These are phyloP conservation scores for Ptilorrhoa leucosticta DNA, from an alignment of 2,113 vertebrate species.

Conservation along the genomic window DNA sequence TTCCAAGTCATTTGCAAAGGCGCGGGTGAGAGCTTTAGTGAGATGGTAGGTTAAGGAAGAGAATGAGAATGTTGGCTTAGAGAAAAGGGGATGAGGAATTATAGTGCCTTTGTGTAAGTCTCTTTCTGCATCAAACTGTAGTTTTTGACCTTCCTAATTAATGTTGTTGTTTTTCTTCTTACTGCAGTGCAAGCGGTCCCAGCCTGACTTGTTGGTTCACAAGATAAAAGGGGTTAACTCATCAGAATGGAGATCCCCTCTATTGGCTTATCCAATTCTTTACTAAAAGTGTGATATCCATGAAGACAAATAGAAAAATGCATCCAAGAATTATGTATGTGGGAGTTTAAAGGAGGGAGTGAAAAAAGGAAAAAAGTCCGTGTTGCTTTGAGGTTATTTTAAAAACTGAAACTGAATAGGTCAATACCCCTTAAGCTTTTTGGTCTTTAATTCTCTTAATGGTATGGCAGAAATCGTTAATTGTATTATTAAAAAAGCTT, in stretches of 20 bases:
- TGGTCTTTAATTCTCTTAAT: constrained; percentile 34
- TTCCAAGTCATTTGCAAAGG: background rate
- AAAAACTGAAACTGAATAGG: background rate
- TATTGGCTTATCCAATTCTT: background rate
- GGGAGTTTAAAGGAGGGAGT: background rate
- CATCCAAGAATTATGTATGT: background rate
- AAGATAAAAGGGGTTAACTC: background rate
- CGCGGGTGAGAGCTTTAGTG: background rate
- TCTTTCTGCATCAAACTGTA: background rate
- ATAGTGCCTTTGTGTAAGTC: background rate
- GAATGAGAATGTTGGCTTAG: background rate
- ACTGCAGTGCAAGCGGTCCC: background rate
- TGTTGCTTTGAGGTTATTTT: constrained; percentile 16
- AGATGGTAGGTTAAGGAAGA: background rate
- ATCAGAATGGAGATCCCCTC: constrained; percentile 11
- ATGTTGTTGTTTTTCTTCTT: constrained; percentile 33
- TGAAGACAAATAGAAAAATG: background rate
- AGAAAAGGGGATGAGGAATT: background rate
- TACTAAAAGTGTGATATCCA: background rate
- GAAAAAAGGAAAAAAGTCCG: background rate
- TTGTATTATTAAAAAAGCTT: constrained; percentile 31
- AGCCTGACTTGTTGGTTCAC: background rate
- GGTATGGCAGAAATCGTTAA: constrained; percentile 4
- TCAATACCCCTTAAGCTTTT: constrained; percentile 29
- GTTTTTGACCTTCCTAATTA: constrained; percentile 27